Evolutionary conservation across 1,140 invertebrate genomes (phyloP).

Genomic region (Latrodectus geometricus): DNA sequence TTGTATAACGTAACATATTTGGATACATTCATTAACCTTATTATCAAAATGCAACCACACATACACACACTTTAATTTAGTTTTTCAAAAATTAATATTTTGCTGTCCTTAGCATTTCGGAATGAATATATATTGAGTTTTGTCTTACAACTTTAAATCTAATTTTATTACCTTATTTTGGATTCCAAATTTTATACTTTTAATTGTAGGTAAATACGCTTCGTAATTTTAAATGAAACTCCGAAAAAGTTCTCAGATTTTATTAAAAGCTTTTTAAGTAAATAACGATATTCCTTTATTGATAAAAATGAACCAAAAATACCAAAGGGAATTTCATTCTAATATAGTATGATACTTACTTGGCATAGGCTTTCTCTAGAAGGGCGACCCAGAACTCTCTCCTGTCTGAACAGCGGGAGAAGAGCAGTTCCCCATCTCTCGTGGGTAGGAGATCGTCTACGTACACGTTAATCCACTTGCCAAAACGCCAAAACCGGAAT

Average conservation of each 20-base stretch:
- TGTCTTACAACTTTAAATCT: no score
- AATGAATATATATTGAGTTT: no score
- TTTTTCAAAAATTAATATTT: no score
- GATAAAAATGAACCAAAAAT: neutral
- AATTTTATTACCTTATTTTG: no score
- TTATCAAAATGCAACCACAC: no score
- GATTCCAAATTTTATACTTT: no score
- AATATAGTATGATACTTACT: conserved; percentile 68
- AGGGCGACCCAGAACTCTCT: conserved; percentile 85
- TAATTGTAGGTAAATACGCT: no score
- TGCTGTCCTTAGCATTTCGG: no score
- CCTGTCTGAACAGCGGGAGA: conserved; percentile 77
- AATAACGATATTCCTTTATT: neutral
- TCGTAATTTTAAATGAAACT: neutral
- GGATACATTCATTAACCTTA: no score
- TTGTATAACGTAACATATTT: no score
- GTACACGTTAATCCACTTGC: conserved; percentile 81
- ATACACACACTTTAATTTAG: no score
- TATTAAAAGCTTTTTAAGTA: neutral
- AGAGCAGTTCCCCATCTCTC: conserved; percentile 77
- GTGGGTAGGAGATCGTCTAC: conserved; percentile 83
- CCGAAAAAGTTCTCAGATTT: neutral
- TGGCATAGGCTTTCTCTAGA: conserved; percentile 86
- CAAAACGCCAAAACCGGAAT: conserved; percentile 83
- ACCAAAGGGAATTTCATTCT: neutral